phyloP scores from a whole-genome alignment of 1,140 invertebrate species.

The Caerostris darwini region DNA sequence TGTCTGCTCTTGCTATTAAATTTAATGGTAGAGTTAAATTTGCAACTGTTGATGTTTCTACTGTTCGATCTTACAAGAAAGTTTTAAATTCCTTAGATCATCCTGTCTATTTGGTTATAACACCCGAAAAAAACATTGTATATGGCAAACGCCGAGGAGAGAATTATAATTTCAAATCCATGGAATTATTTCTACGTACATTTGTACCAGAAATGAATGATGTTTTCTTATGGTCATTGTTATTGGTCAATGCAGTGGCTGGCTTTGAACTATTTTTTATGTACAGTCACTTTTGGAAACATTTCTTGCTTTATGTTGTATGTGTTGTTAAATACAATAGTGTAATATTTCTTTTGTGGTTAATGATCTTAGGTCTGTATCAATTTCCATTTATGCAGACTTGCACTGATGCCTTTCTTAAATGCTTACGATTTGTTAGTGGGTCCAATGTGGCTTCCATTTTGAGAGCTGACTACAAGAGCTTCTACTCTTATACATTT shows the following conservation, averaged over 20 bases:
- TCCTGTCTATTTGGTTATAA: slow-evolving; percentile 82
- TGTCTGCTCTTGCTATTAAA: slow-evolving; percentile 84
- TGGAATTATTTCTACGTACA: slow-evolving; percentile 83
- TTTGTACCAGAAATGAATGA: slow-evolving; percentile 84
- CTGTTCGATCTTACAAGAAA: slow-evolving; percentile 79
- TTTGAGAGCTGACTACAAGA: slow-evolving; percentile 80
- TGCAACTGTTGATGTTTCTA: slow-evolving; percentile 81
- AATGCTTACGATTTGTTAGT: slow-evolving; percentile 80
- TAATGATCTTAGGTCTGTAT: slow-evolving; percentile 81
- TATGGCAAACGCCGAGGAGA: slow-evolving; percentile 83
- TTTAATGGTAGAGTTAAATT: slow-evolving; percentile 84
- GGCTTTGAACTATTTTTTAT: slow-evolving; percentile 82
- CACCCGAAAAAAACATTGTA: slow-evolving; percentile 81
- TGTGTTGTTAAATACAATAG: slow-evolving; percentile 83
- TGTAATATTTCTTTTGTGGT: slow-evolving; percentile 82
- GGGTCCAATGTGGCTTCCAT: slow-evolving; percentile 79
- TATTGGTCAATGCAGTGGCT: slow-evolving; percentile 82
- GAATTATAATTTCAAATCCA: slow-evolving; percentile 82
- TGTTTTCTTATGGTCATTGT: slow-evolving; percentile 83
- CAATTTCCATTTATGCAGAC: slow-evolving; percentile 81
- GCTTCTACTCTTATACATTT: slow-evolving; percentile 65
- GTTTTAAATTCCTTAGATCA: slow-evolving; percentile 77
- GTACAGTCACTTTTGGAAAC: slow-evolving; percentile 80
- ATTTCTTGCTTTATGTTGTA: slow-evolving; percentile 81
- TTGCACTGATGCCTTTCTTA: slow-evolving; percentile 79